Base-by-base conservation (phyloP, 2,797 vertebrate genomes). In the Oryzias dopingdopingensis region DNA sequence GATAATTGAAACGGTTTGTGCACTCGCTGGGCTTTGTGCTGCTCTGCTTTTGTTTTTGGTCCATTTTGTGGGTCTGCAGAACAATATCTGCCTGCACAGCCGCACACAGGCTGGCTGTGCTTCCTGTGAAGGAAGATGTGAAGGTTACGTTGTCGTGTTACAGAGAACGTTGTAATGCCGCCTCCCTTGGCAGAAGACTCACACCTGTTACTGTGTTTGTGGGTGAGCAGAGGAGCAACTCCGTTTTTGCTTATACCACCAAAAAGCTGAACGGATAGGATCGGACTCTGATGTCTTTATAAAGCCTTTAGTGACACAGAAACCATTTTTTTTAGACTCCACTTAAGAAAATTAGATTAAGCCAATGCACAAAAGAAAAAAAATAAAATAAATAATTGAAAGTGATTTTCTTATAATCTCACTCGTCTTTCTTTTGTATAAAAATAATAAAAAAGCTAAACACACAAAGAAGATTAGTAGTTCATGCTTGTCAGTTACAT, bases 401-500 rank as follows among this genome's bases (percentile, higher is more conserved):
- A 46, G 43, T 14, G 3, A 1, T 6, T 1, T 8, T 44, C 6
- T 37, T 12, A 37, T 37, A 10, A 37, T 37, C 32, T 12, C 10
- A 37, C 32, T 37, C 3, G 32, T 37, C 3, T 37, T 37, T 37
- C 10, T 37, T 37, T 3, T 12, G 10, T 12, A 12, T 37, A 8
- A 20, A 40, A 64, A 69, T 10, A 3, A 37, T 10, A 37, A 70
- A 14, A 14, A 58, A 52, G 52, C 59, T 1, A 2, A 50, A 20
- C 49, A 10, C 4, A 4, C 24, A 10, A 8, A 53, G 53, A 40
- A 51, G 48, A 57, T 22, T 50, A 62, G 61, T 45, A 71, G 60
- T 26, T 57, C 67, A 70, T 68, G 63, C 46, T 72, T 73, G 83
- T 78, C 74, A 80, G 64, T 70, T 54, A 72, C 61, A 77, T 82